Base-by-base conservation (phyloP, 2,797 vertebrate genomes). In the Peromyscus aztecus region DNA sequence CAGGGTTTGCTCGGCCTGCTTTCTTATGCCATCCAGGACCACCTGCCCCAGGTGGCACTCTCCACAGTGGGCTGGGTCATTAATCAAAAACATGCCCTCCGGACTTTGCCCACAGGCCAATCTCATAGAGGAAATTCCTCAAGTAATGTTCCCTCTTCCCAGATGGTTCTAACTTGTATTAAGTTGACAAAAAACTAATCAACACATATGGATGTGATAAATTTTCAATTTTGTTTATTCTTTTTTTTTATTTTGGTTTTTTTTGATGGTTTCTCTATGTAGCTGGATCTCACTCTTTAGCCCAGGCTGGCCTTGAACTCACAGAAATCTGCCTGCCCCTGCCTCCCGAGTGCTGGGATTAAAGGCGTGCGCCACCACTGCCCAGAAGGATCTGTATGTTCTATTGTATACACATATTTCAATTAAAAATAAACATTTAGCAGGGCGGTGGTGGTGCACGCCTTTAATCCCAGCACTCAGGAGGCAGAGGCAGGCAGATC, bases 361-460 rank as follows among this genome's bases (percentile, higher is more conserved):
- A 52, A 52, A 52, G 52, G 52, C 13, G 12, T 52, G 52, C 13
- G 13, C 52, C 52, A 52, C 52, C 13, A 52, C 52, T 4, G 2
- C 52, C 52, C 52, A 3, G 52, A 13, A 52, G 52, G 52, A 52
- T 14, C 1, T 52, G 52, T 52, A 52, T 13, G 46, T 57, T 76
- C 37, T 76, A 37, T 4, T 57, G 10, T 46, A 92, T 40, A 14
- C 11, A 67, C n/a, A 11, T 2, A 75, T 40, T 69, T 82, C 57
- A 76, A 57, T 59, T 37, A 89, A 81, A 71, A 57, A 73, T 55
- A 40, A 73, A 67, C 37, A 40, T 29, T 83, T 43, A n/a, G 63
- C 21, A 49, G 23, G 37, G 31, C 0, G 4, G 46, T 86, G 43
- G 63, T 24, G 46, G 21, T 0, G 0, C 59, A 83, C 4, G 0